A percentile compares a stretch with the other conserved stretches of the same genome.
phyloP scores from a whole-genome alignment of 2,113 vertebrate species.

The Hyla sarda region DNA sequence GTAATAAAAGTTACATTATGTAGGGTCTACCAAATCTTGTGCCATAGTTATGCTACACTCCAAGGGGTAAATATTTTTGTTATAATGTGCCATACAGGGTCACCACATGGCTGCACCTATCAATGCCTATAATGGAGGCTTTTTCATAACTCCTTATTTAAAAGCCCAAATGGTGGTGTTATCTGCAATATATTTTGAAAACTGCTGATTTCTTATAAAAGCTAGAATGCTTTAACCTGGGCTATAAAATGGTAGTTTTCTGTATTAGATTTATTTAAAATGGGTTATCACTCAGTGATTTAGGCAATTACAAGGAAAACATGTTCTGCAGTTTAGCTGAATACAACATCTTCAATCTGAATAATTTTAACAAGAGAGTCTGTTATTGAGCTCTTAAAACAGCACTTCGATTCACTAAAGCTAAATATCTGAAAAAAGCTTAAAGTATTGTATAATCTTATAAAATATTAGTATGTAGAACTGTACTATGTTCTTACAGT shows the following conservation, averaged over 20 bases:
- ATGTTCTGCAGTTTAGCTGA: not conserved
- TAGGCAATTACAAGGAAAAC: not conserved
- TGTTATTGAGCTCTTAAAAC: slow-evolving; percentile 1
- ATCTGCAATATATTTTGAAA: not conserved
- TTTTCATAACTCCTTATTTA: too few species aligned
- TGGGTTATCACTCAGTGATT: not conserved
- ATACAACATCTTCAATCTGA: not conserved
- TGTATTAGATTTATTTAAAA: not conserved
- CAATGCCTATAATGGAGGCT: too few species aligned
- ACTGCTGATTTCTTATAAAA: not conserved
- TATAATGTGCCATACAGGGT: too few species aligned
- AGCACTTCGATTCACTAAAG: not conserved
- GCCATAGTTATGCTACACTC: too few species aligned
- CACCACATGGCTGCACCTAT: too few species aligned
- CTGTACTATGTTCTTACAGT: not conserved
- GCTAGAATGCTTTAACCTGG: not conserved
- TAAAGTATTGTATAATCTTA: not conserved
- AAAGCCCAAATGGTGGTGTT: not conserved
- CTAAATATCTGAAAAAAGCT: not conserved
- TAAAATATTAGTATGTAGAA: not conserved
- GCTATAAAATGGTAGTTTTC: not conserved
- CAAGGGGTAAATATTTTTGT: too few species aligned
- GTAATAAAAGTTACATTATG: too few species aligned
- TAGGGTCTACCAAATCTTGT: too few species aligned
- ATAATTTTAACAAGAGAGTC: not conserved